A percentile compares a stretch with the other conserved stretches of the same genome.
These are phyloP conservation scores for Rhodinocichla rosea DNA, from an alignment of 2,113 vertebrate genomes.

Conservation along the genomic window DNA sequence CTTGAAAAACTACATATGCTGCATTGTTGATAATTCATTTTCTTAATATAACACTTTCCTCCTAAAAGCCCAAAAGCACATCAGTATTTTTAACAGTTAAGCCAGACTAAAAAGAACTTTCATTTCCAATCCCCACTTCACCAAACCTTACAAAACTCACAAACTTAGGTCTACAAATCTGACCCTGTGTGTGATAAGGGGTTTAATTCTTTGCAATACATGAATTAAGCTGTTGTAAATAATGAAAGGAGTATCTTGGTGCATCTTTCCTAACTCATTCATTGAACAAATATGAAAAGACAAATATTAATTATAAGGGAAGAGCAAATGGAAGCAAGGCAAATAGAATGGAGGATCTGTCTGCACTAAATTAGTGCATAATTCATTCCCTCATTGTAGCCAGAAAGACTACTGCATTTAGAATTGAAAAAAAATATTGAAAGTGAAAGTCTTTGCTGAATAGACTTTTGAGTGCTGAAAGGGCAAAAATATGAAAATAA, in stretches of 20 bases:
- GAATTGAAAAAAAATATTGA: background rate
- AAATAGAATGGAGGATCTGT: background rate
- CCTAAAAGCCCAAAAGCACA: background rate
- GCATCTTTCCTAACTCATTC: background rate
- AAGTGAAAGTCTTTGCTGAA: background rate
- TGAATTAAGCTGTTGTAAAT: background rate
- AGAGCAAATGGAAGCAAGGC: background rate
- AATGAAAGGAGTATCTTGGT: background rate
- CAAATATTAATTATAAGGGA: conserved; percentile 26
- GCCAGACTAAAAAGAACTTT: background rate
- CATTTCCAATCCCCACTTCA: background rate
- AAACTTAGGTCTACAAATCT: background rate
- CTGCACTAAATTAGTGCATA: background rate
- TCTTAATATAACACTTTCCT: background rate
- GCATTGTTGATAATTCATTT: background rate
- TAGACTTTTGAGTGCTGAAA: background rate
- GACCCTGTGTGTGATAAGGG: background rate
- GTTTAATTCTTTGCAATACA: background rate
- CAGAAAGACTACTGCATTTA: background rate
- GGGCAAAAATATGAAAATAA: background rate
- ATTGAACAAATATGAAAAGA: background rate
- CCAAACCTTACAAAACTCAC: background rate
- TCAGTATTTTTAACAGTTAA: background rate
- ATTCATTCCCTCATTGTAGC: background rate
- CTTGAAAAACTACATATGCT: background rate